Conservation (phyloP, 2,888 invertebrate species). For the Heteromyza rotundicornis region DNA sequence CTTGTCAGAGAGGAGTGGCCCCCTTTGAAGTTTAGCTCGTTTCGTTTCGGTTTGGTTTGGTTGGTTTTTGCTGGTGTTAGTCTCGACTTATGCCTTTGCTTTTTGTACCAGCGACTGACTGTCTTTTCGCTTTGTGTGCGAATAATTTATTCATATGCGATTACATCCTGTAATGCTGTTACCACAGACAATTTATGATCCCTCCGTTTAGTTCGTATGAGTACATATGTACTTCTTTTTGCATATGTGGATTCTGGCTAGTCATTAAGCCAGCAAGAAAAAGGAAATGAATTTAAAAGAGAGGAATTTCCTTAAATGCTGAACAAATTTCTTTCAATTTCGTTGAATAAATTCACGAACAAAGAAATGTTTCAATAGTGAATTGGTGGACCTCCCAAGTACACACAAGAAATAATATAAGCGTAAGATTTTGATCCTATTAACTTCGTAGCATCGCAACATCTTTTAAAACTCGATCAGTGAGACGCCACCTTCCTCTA, state of each 20-base stretch:
- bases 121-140: slow-evolving; percentile 25
- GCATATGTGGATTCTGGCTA: neutral
- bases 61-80: slow-evolving; percentile 5
- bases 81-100: slow-evolving; percentile 4
- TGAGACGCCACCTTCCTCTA: neutral
- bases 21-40: no score
- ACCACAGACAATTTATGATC: slow-evolving; percentile 62
- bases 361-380: neutral
- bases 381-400: neutral
- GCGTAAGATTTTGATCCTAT: neutral
- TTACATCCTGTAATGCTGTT: slow-evolving; percentile 59
- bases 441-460: neutral
- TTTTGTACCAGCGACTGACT: slow-evolving; percentile 12
- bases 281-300: no score
- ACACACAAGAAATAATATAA: neutral
- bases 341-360: neutral
- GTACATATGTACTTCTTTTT: slow-evolving; percentile 21
- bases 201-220: slow-evolving; percentile 42
- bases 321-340: neutral
- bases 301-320: no score
- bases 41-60: neutral
- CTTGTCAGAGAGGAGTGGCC: neutral
- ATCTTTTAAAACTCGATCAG: neutral
- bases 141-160: slow-evolving; percentile 63
- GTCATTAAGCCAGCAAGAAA: neutral